Conservation (phyloP, 1,140 invertebrate genomes). For the Drosophila pallidifrons region DNA sequence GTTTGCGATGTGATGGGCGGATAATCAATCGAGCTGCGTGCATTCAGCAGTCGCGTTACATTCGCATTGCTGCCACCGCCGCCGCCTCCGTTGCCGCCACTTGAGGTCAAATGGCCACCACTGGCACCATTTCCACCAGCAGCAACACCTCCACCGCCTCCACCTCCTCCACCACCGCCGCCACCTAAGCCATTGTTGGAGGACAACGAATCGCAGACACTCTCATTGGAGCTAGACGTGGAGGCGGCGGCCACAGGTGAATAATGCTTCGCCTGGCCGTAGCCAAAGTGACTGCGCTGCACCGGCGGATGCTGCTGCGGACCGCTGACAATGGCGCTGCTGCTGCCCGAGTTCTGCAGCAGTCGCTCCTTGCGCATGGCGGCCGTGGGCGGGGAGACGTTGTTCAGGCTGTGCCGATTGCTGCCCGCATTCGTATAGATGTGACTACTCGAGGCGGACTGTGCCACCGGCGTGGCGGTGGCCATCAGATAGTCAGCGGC, state of each 20-base stretch:
- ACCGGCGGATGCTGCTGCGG: slow-evolving; percentile 78
- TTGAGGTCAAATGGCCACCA: not conserved
- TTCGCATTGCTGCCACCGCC: slow-evolving; percentile 41
- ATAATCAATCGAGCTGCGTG: slow-evolving; percentile 69
- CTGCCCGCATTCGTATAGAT: slow-evolving; percentile 63
- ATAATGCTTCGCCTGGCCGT: slow-evolving; percentile 76
- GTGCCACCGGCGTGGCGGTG: slow-evolving; percentile 72
- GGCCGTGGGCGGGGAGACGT: slow-evolving; percentile 74
- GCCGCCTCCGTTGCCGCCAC: slow-evolving; percentile 14
- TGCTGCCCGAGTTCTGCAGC: slow-evolving; percentile 48
- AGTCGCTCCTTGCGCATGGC: slow-evolving; percentile 71
- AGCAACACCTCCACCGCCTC: slow-evolving; percentile 1
- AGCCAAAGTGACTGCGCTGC: slow-evolving; percentile 70
- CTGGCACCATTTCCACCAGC: slow-evolving; percentile 40
- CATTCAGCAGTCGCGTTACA: slow-evolving; percentile 49
- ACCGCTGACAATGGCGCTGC: slow-evolving; percentile 37
- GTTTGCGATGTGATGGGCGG: slow-evolving; percentile 63
- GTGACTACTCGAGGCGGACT: slow-evolving; percentile 63
- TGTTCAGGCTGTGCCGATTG: slow-evolving; percentile 70
- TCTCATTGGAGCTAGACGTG: slow-evolving; percentile 91
- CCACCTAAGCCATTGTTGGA: slow-evolving; percentile 85
- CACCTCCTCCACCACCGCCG: not conserved
- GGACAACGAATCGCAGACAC: slow-evolving; percentile 87
- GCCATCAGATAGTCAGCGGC: slow-evolving; percentile 68
- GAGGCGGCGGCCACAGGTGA: slow-evolving; percentile 73